These are phyloP conservation scores for Ganaspis sp. DNA, from an alignment of 1,140 invertebrate species.

Conservation along the genomic window DNA sequence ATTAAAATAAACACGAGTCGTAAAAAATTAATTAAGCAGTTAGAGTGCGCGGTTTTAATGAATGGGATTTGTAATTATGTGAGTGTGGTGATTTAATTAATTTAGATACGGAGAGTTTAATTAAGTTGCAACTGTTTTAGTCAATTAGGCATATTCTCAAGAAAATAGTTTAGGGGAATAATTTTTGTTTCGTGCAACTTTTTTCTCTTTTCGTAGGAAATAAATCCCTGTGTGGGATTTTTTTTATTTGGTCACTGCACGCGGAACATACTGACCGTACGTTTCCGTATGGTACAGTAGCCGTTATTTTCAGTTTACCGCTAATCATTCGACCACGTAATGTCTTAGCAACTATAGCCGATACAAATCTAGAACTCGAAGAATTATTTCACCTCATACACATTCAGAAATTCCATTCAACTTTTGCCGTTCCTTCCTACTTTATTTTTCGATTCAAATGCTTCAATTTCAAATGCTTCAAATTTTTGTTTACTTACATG, in stretches of 20 bases:
- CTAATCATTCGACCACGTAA: conserved; percentile 27
- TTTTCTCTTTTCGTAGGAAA: neutral
- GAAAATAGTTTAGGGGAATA: neutral
- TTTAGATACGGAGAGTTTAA: neutral
- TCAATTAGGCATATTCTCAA: neutral
- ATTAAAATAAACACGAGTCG: neutral
- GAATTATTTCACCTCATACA: neutral
- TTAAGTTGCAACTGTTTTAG: neutral
- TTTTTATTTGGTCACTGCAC: conserved; percentile 13
- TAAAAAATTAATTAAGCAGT: neutral
- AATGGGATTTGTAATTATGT: neutral
- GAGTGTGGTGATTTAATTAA: neutral
- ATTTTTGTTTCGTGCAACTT: neutral
- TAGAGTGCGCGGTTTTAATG: neutral
- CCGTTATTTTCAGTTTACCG: conserved; percentile 23
- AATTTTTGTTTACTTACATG: no score
- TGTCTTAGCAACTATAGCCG: conserved; percentile 17
- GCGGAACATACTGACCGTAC: neutral
- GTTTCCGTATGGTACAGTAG: neutral
- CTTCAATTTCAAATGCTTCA: no score
- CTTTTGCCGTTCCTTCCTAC: neutral
- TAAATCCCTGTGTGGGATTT: neutral
- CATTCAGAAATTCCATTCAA: conserved; percentile 12
- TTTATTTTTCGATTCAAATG: no score
- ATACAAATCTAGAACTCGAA: conserved; percentile 14